A percentile compares a stretch with the other conserved stretches of the same genome.
These are phyloP conservation scores for Electrona antarctica DNA, from an alignment of 2,113 vertebrate species.

Conservation along the genomic window DNA sequence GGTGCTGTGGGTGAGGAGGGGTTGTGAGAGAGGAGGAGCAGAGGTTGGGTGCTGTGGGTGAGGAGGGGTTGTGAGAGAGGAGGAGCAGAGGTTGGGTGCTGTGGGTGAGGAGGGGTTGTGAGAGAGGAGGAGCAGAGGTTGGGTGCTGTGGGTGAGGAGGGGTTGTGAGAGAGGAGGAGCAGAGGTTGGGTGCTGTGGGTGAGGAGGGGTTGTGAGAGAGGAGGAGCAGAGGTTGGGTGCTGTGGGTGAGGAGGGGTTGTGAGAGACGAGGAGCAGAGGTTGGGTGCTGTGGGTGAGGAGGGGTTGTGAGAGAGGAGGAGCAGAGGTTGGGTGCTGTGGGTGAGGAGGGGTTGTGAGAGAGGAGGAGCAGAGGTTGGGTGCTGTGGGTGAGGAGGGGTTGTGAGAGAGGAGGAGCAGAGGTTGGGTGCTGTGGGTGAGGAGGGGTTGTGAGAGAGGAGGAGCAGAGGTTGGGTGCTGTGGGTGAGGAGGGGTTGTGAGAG, in stretches of 20 bases:
- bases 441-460: not conserved
- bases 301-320: not conserved
- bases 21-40: not conserved
- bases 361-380: too few relatives aligned
- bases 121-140: not conserved
- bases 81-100: too few relatives aligned
- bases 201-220: not conserved
- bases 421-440: not conserved
- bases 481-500: not conserved
- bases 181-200: not conserved
- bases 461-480: not conserved
- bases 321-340: not conserved
- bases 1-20: not conserved
- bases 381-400: not conserved
- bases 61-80: not conserved
- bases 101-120: not conserved
- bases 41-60: not conserved
- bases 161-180: not conserved
- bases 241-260: not conserved
- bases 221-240: too few relatives aligned
- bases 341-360: not conserved
- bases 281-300: not conserved
- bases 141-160: not conserved
- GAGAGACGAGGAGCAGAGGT: not conserved
- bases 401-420: not conserved